These are phyloP conservation scores for Metridium senile DNA, from an alignment of 92 coral and sea anemone species.

Conservation along the genomic window DNA sequence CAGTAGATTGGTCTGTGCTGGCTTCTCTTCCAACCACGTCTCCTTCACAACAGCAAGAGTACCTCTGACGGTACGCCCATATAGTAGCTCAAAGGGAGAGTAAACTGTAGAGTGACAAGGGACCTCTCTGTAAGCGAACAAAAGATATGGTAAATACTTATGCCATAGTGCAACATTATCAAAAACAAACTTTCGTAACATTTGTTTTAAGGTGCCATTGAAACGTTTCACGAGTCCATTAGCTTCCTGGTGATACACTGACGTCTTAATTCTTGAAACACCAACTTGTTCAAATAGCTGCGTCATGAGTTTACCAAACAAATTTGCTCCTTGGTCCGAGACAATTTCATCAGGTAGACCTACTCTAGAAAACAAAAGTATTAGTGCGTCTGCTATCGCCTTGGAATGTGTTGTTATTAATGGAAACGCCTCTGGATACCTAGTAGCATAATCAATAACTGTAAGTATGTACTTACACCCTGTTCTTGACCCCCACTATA, in stretches of 20 bases:
- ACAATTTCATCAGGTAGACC: constrained; percentile 52
- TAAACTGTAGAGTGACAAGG: constrained; percentile 30
- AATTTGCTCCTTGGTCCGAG: constrained; percentile 52
- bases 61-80: constrained; percentile 37
- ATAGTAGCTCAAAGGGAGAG: constrained; percentile 46
- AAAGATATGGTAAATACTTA: constrained; percentile 29
- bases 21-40: constrained; percentile 26
- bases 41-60: constrained; percentile 42
- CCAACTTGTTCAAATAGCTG: constrained; percentile 29
- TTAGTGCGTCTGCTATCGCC: constrained; percentile 52
- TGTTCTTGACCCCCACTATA: constrained; percentile 51
- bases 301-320: constrained; percentile 32
- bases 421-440: constrained; percentile 64
- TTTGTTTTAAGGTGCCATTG: constrained; percentile 27
- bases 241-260: constrained; percentile 31
- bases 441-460: constrained; percentile 48
- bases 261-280: constrained; percentile 31
- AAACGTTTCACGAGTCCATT: constrained; percentile 23
- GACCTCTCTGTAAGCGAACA: constrained; percentile 43
- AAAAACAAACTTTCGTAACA: constrained; percentile 37
- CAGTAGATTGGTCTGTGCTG: constrained; percentile 13
- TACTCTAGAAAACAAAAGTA: constrained; percentile 28
- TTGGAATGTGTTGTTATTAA: constrained; percentile 29
- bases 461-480: constrained; percentile 54
- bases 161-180: constrained; percentile 30